A percentile compares a stretch with the other conserved stretches of the same genome.
phyloP scores from a whole-genome alignment of 2,888 invertebrate genomes.

The Ecliptopera silaceata region DNA sequence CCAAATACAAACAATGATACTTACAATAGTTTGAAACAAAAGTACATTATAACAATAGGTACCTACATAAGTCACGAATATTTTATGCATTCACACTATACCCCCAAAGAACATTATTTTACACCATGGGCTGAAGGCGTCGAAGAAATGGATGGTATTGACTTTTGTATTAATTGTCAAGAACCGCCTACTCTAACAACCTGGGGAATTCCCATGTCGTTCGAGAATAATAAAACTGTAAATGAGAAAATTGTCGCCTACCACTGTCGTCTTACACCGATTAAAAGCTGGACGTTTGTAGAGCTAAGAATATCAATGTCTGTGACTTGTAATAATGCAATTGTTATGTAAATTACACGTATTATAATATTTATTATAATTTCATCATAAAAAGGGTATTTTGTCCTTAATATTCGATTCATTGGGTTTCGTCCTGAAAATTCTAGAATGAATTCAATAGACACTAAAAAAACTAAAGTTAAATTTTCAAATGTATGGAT shows the following conservation, averaged over 20 bases:
- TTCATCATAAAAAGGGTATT: too few species aligned
- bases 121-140: slow-evolving; percentile 13
- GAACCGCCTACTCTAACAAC: slow-evolving; percentile 11
- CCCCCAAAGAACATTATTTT: too few species aligned
- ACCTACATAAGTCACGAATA: slow-evolving; percentile 8
- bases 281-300: background rate
- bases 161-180: slow-evolving; percentile 16
- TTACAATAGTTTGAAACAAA: background rate
- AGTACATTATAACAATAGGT: background rate
- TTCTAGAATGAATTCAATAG: too few species aligned
- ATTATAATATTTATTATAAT: too few species aligned
- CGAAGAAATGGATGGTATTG: slow-evolving; percentile 10
- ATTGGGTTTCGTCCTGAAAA: too few species aligned
- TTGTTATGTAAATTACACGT: too few species aligned
- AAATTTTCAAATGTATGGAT: too few species aligned
- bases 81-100: slow-evolving; percentile 20
- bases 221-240: slow-evolving; percentile 7
- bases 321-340: background rate
- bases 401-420: too few species aligned
- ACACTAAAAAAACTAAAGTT: too few species aligned
- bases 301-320: background rate
- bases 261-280: background rate
- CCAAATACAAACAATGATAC: background rate
- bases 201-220: slow-evolving; percentile 15
- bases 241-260: slow-evolving; percentile 4